Conservation (phyloP, 1,140 invertebrate species). For the Globodera rostochiensis region DNA sequence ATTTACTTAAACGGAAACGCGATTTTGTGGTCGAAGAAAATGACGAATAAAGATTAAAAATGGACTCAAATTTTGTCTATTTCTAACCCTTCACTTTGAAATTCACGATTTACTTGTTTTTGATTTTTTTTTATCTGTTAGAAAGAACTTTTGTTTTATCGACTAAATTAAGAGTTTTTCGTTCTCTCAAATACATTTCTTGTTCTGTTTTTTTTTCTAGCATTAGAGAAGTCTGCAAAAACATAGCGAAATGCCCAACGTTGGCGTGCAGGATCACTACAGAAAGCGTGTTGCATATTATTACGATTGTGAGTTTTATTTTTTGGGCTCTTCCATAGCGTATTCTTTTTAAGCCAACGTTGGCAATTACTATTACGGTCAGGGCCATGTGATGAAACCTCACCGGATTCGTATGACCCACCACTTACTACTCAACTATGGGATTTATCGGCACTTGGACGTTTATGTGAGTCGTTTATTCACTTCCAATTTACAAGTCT, state of each 20-base stretch:
- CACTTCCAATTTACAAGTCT: not conserved
- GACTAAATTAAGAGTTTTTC: no score
- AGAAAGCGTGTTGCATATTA: constrained; percentile 81
- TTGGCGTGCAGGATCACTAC: constrained; percentile 21
- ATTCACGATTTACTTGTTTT: not conserved
- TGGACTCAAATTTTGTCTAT: not conserved
- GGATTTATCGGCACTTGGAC: constrained; percentile 98
- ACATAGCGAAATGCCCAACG: not conserved
- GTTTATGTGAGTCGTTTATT: constrained; percentile 82
- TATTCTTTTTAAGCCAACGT: constrained; percentile 79
- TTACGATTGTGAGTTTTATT: constrained; percentile 87
- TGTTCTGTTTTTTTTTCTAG: no score
- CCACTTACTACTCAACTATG: constrained; percentile 97
- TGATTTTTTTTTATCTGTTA: not conserved
- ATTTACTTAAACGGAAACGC: not conserved
- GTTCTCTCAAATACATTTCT: no score
- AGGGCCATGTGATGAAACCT: constrained; percentile 99
- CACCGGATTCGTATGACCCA: constrained; percentile 98
- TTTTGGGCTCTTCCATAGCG: constrained; percentile 1
- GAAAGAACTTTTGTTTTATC: no score
- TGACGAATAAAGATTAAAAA: not conserved
- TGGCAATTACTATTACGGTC: constrained; percentile 99
- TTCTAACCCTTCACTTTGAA: not conserved
- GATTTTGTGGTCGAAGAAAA: not conserved
- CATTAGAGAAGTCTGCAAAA: not conserved